These are phyloP conservation scores for Caenorhabditis remanei DNA, from an alignment of 1,140 invertebrate genomes.

Conservation along the genomic window DNA sequence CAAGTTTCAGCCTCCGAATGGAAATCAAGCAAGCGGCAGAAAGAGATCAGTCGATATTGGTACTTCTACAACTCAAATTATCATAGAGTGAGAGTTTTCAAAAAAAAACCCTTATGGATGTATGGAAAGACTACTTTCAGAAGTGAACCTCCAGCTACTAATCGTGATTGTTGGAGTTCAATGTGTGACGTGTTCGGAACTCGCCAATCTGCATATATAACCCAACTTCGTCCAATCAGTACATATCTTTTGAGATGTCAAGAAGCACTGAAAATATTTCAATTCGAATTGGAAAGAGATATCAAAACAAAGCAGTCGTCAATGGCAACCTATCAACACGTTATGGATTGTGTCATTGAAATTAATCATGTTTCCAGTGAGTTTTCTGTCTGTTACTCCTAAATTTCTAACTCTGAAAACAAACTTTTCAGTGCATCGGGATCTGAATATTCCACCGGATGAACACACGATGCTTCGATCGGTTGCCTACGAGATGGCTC, in stretches of 20 bases:
- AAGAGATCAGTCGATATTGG: constrained; percentile 39
- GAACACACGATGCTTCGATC: constrained; percentile 59
- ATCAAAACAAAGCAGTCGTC: constrained; percentile 57
- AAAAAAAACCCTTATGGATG: background rate
- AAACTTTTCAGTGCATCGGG: constrained; percentile 54
- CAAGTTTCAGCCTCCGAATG: background rate
- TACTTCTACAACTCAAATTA: constrained; percentile 20
- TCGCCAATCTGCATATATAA: constrained; percentile 58
- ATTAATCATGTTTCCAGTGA: constrained; percentile 63
- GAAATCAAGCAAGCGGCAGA: background rate
- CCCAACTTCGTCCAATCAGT: constrained; percentile 45
- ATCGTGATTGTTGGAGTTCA: constrained; percentile 59
- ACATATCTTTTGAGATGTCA: constrained; percentile 42
- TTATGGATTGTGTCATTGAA: constrained; percentile 24
- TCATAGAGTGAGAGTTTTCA: constrained; percentile 45
- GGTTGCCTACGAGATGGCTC: constrained; percentile 54
- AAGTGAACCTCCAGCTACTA: constrained; percentile 25
- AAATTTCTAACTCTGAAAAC: background rate
- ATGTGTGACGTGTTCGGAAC: constrained; percentile 64
- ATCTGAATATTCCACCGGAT: constrained; percentile 62
- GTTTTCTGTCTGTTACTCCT: background rate
- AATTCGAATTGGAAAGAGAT: constrained; percentile 61
- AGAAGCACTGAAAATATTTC: constrained; percentile 58
- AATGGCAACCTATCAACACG: constrained; percentile 13
- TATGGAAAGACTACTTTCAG: background rate